Conservation (phyloP, 1,140 invertebrate species). For the Panagrolaimus sp. region DNA sequence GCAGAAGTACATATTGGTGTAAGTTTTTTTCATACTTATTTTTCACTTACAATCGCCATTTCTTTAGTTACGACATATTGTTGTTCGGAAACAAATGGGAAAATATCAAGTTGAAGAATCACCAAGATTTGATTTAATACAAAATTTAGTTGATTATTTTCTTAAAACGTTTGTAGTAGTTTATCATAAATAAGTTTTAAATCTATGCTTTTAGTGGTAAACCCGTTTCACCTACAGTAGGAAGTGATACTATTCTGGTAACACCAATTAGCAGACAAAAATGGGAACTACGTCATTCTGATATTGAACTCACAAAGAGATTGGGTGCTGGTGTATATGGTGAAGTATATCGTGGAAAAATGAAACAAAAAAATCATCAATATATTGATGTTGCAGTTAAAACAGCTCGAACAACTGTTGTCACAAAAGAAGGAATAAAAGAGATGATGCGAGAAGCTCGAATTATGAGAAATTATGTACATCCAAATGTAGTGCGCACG, state of each 20-base stretch:
- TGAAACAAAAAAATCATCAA: neutral
- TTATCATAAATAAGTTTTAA: too few species aligned
- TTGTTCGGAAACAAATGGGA: neutral
- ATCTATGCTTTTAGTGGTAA: neutral
- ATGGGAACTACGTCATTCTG: neutral
- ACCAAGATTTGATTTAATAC: neutral
- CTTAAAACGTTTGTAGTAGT: too few species aligned
- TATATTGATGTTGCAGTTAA: neutral
- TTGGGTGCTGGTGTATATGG: neutral
- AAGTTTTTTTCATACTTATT: neutral
- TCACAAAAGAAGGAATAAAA: slow-evolving; percentile 8
- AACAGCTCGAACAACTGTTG: neutral
- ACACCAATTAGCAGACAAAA: slow-evolving; percentile 1
- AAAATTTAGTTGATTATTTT: neutral
- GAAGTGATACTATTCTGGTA: neutral
- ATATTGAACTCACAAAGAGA: neutral
- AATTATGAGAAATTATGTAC: slow-evolving; percentile 1
- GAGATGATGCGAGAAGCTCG: slow-evolving; percentile 17
- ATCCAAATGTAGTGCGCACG: slow-evolving; percentile 5
- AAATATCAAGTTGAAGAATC: slow-evolving; percentile 13
- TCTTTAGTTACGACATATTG: neutral
- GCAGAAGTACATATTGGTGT: neutral
- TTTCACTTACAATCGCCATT: too few species aligned
- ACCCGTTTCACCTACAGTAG: neutral
- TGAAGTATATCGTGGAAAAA: slow-evolving; percentile 5